Evolutionary conservation across 2,888 invertebrate species (phyloP).

Genomic region (Melanargia galathea): DNA sequence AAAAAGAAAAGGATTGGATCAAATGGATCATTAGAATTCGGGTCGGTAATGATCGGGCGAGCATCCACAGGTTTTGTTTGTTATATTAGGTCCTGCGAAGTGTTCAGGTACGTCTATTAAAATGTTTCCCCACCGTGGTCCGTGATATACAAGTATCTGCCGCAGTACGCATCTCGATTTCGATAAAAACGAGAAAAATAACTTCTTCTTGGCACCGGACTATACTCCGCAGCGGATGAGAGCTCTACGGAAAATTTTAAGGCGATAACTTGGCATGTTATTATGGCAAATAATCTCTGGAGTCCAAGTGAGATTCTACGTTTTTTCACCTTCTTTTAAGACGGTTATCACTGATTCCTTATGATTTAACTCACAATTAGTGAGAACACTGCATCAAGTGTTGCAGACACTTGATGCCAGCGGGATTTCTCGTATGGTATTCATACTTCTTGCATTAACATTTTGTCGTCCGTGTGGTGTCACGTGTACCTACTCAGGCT

Average conservation of each 20-base stretch:
- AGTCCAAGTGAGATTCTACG: conserved; percentile 35
- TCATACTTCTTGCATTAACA: no score
- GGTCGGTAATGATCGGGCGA: conserved; percentile 77
- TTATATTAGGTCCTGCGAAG: conserved; percentile 61
- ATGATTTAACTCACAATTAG: not conserved
- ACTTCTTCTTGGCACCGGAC: conserved; percentile 47
- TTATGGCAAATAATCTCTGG: conserved; percentile 44
- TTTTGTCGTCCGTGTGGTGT: no score
- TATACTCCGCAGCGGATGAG: conserved; percentile 45
- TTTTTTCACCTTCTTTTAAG: conserved; percentile 37
- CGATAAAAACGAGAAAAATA: conserved; percentile 47
- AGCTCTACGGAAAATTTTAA: conserved; percentile 46
- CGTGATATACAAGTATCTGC: conserved; percentile 38
- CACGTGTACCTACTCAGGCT: no score
- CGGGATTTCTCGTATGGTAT: no score
- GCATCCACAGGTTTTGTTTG: conserved; percentile 69
- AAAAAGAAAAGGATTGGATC: conserved; percentile 75
- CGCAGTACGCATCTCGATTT: conserved; percentile 46
- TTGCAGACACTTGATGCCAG: no score
- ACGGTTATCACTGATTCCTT: conserved; percentile 21
- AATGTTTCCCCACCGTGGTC: conserved; percentile 46
- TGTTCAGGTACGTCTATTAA: conserved; percentile 60
- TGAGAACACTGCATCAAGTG: no score
- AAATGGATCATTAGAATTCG: conserved; percentile 78
- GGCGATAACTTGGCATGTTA: conserved; percentile 48